A percentile compares a stretch with the other conserved stretches of the same genome.
Conservation (phyloP, 2,113 vertebrate genomes). For the Scomber colias region DNA sequence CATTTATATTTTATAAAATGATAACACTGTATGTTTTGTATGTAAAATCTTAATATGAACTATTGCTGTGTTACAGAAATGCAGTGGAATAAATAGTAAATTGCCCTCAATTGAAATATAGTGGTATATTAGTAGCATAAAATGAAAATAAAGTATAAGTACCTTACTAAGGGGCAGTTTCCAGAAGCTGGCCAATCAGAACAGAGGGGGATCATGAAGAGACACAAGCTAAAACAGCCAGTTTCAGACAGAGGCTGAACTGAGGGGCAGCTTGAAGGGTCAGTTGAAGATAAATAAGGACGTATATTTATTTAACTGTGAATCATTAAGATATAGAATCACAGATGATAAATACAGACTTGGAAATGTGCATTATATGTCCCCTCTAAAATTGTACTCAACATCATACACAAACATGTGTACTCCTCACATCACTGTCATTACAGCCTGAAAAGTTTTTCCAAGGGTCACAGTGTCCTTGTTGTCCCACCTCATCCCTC, state of each 20-base stretch:
- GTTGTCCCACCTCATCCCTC: slow-evolving; percentile 25
- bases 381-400: neutral
- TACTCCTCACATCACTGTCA: neutral
- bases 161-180: neutral
- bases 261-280: too few relatives aligned
- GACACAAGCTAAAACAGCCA: too few relatives aligned
- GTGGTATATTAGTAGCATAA: neutral
- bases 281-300: too few relatives aligned
- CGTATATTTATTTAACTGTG: too few relatives aligned
- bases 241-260: too few relatives aligned
- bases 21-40: too few relatives aligned
- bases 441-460: neutral
- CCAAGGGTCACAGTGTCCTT: slow-evolving; percentile 57
- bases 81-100: neutral
- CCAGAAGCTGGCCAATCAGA: too few relatives aligned
- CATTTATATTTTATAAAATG: neutral
- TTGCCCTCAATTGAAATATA: neutral
- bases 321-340: too few relatives aligned
- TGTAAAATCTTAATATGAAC: too few relatives aligned
- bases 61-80: neutral
- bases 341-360: too few relatives aligned
- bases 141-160: neutral
- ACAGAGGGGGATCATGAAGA: too few relatives aligned
- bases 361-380: too few relatives aligned
- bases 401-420: neutral